These are phyloP conservation scores for Patella pellucida DNA, from an alignment of 2,888 invertebrate genomes.

Conservation along the genomic window DNA sequence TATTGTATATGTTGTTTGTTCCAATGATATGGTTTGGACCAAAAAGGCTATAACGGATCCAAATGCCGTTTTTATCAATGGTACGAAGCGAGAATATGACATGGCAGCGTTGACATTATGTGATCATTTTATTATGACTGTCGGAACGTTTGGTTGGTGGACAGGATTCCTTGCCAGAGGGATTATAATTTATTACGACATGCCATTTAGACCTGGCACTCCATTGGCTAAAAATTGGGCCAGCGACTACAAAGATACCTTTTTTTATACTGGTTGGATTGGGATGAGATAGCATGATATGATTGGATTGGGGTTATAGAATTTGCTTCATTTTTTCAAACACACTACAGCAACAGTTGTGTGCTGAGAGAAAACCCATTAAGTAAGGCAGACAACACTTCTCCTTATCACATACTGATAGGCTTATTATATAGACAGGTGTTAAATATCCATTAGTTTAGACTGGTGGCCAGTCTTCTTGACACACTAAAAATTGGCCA, in stretches of 20 bases:
- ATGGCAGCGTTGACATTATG: slow-evolving; percentile 19
- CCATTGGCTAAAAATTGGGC: slow-evolving; percentile 12
- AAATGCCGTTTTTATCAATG: slow-evolving; percentile 10
- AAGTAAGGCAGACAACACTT: too few relatives aligned
- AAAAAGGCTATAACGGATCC: background rate
- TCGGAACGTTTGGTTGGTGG: slow-evolving; percentile 29
- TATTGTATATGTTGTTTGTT: slow-evolving; percentile 21
- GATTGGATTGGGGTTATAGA: too few relatives aligned
- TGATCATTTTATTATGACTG: slow-evolving; percentile 24
- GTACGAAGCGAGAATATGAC: slow-evolving; percentile 14
- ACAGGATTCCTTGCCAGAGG: slow-evolving; percentile 20
- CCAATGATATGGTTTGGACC: slow-evolving; percentile 23
- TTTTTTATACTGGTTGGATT: slow-evolving; percentile 23
- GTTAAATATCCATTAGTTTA: too few relatives aligned
- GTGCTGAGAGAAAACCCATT: too few relatives aligned
- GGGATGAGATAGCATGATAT: background rate
- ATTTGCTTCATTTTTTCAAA: too few relatives aligned
- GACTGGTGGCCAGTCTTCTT: too few relatives aligned
- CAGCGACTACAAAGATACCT: slow-evolving; percentile 18
- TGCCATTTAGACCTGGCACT: slow-evolving; percentile 16
- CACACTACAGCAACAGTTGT: too few relatives aligned
- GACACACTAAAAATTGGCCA: too few relatives aligned
- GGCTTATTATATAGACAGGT: too few relatives aligned
- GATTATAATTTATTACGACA: slow-evolving; percentile 18
- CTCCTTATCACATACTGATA: too few relatives aligned